These are phyloP conservation scores for Helicoverpa armigera DNA, from an alignment of 1,140 invertebrate genomes.

Conservation along the genomic window DNA sequence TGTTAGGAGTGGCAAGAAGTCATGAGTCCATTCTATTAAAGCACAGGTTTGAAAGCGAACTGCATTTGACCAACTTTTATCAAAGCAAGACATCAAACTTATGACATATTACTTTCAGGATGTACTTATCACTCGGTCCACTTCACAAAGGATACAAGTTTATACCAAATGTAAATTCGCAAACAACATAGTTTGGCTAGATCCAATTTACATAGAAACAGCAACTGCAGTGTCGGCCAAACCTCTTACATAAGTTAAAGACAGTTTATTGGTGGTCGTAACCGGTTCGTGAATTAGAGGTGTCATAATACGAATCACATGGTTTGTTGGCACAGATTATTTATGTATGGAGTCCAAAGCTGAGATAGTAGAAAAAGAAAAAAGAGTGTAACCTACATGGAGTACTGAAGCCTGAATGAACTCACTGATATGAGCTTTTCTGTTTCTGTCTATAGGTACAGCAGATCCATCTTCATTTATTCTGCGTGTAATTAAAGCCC, in stretches of 20 bases:
- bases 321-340: constrained; percentile 27
- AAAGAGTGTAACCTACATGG: too few relatives aligned
- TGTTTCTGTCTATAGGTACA: too few relatives aligned
- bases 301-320: constrained; percentile 64
- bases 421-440: too few relatives aligned
- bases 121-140: constrained; percentile 12
- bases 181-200: constrained; percentile 37
- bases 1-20: background rate
- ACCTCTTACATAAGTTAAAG: constrained; percentile 61
- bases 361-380: too few relatives aligned
- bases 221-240: constrained; percentile 37
- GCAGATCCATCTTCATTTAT: too few relatives aligned
- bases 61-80: background rate
- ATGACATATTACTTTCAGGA: background rate
- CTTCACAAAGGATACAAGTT: constrained; percentile 15
- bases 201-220: constrained; percentile 45
- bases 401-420: too few relatives aligned
- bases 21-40: background rate
- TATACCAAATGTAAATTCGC: constrained; percentile 36
- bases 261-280: constrained; percentile 62
- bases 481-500: too few relatives aligned
- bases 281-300: constrained; percentile 65
- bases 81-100: background rate
- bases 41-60: background rate
- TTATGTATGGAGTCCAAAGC: too few relatives aligned